Evolutionary conservation across 2,113 vertebrate genomes (phyloP).

Genomic region (Laticauda laticaudata): DNA sequence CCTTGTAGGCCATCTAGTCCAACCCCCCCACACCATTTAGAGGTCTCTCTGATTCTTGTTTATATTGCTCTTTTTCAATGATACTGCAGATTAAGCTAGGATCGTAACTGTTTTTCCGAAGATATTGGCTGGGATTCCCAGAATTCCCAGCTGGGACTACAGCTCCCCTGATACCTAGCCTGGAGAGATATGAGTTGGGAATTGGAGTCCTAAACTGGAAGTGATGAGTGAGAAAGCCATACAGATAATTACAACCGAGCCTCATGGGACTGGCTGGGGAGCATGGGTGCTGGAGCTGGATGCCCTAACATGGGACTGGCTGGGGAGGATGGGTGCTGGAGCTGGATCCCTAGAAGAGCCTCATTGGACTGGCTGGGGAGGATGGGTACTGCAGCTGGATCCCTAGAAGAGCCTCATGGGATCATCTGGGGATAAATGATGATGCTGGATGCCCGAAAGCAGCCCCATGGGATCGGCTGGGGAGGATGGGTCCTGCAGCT

Average conservation of each 20-base stretch:
- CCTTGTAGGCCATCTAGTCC: too few relatives aligned
- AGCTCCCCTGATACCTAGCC: neutral
- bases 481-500: too few relatives aligned
- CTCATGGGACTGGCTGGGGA: neutral
- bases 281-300: too few relatives aligned
- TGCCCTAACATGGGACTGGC: too few relatives aligned
- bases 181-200: neutral
- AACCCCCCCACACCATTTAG: neutral
- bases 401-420: too few relatives aligned
- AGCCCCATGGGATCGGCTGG: too few relatives aligned
- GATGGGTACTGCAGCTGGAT: too few relatives aligned
- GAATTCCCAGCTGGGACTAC: neutral
- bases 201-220: neutral
- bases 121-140: neutral
- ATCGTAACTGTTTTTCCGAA: neutral
- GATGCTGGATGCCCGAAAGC: too few relatives aligned
- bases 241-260: neutral
- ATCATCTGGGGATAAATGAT: too few relatives aligned
- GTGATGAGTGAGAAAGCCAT: neutral
- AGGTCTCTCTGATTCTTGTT: neutral
- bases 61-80: neutral
- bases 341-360: too few relatives aligned
- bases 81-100: neutral
- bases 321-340: too few relatives aligned
- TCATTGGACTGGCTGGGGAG: too few relatives aligned